phyloP scores from a whole-genome alignment of 2,888 invertebrate genomes.

The Phragmatobia fuliginosa region DNA sequence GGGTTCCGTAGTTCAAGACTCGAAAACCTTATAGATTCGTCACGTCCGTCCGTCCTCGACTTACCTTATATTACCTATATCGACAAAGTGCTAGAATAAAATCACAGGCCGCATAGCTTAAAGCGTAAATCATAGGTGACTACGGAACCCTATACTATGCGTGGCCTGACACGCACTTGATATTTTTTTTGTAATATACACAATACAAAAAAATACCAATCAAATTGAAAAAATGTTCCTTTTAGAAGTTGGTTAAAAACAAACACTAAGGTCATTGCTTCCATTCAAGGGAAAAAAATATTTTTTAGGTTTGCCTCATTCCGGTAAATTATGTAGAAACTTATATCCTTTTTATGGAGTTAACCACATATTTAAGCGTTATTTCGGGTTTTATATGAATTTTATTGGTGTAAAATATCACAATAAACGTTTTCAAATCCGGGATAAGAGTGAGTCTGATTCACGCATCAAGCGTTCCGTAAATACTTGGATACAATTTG shows the following conservation, averaged over 20 bases:
- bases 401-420: neutral
- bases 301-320: neutral
- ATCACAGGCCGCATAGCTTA: too few relatives aligned
- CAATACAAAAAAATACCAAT: too few relatives aligned
- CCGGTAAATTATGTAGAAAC: neutral
- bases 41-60: too few relatives aligned
- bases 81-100: too few relatives aligned
- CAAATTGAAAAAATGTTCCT: neutral
- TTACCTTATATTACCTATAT: too few relatives aligned
- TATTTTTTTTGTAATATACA: too few relatives aligned
- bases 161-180: too few relatives aligned
- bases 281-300: neutral
- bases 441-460: neutral
- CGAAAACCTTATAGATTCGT: too few relatives aligned
- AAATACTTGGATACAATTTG: neutral
- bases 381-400: neutral
- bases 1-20: too few relatives aligned
- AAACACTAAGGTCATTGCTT: neutral
- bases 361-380: neutral
- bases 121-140: too few relatives aligned
- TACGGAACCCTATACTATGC: too few relatives aligned
- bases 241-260: neutral
- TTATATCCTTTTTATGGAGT: neutral
- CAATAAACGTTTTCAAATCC: neutral
- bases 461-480: neutral